A percentile compares a stretch with the other conserved stretches of the same genome.
Conservation (phyloP, 2,888 invertebrate species). For the Sussaba pulchella region DNA sequence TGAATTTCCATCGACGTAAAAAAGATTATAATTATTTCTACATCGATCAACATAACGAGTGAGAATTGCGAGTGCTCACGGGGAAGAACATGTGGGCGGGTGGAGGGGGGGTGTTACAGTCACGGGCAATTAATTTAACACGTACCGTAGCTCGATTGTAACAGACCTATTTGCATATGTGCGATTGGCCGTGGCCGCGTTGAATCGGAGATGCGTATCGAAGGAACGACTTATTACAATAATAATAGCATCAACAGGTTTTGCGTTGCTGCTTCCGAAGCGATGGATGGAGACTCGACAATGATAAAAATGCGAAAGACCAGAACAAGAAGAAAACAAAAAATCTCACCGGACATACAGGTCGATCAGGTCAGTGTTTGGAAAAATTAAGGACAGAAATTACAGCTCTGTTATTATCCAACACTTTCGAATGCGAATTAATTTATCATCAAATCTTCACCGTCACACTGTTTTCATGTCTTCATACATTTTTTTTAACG, state of each 20-base stretch:
- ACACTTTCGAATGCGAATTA: background rate
- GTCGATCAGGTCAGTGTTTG: background rate
- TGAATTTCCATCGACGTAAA: background rate
- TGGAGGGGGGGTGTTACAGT: too few relatives aligned
- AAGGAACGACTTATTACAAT: slow-evolving; percentile 68
- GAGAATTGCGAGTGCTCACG: background rate
- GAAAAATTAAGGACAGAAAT: background rate
- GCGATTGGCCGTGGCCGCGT: slow-evolving; percentile 67
- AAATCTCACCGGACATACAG: too few relatives aligned
- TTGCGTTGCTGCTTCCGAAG: slow-evolving; percentile 43
- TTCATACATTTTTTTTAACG: too few relatives aligned
- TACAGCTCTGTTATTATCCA: background rate
- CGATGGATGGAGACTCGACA: background rate
- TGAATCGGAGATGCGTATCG: slow-evolving; percentile 73
- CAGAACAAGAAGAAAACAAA: too few relatives aligned
- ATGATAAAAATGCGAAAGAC: slow-evolving; percentile 17
- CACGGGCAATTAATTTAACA: slow-evolving; percentile 77
- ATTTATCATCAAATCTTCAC: too few relatives aligned
- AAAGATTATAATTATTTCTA: background rate
- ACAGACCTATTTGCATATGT: slow-evolving; percentile 73
- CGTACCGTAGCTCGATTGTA: slow-evolving; percentile 65
- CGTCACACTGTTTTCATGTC: too few relatives aligned
- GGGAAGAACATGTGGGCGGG: too few relatives aligned
- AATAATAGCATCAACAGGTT: slow-evolving; percentile 71
- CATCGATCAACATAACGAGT: slow-evolving; percentile 2